phyloP scores from a whole-genome alignment of 2,113 vertebrate genomes.

The Arizona elegans region DNA sequence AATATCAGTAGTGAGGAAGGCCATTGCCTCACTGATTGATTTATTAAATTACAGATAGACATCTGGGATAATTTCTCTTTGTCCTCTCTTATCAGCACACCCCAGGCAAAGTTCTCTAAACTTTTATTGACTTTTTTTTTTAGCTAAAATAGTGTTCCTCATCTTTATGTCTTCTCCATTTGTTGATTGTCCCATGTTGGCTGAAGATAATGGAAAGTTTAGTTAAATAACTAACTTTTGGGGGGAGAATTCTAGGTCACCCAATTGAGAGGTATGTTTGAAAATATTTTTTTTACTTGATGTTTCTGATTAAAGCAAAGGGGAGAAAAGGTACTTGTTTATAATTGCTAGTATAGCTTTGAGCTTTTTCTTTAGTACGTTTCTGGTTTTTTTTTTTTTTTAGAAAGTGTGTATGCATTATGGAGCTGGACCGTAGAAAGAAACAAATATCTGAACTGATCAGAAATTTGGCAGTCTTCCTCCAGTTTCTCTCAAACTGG shows the following conservation, averaged over 20 bases:
- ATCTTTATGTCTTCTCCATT: background rate
- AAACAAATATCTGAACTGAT: background rate
- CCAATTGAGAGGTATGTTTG: background rate
- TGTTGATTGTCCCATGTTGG: background rate
- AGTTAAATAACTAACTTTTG: background rate
- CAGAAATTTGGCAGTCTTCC: background rate
- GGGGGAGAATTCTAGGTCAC: background rate
- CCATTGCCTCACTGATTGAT: background rate
- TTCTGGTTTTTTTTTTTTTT: background rate
- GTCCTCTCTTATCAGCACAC: background rate
- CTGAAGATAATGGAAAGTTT: background rate
- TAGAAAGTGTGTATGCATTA: background rate
- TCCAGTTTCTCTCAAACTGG: background rate
- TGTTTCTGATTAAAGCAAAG: background rate
- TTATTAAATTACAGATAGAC: background rate
- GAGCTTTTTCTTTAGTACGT: background rate
- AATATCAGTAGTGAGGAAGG: too few relatives aligned
- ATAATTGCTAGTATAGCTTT: background rate
- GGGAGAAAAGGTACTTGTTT: background rate
- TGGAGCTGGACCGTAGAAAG: background rate
- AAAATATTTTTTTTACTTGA: background rate
- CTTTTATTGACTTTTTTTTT: background rate
- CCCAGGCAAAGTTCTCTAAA: background rate
- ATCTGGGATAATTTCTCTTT: background rate
- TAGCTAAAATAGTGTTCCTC: background rate